Conservation (phyloP, 2,888 invertebrate species). For the Crioceris asparagi region DNA sequence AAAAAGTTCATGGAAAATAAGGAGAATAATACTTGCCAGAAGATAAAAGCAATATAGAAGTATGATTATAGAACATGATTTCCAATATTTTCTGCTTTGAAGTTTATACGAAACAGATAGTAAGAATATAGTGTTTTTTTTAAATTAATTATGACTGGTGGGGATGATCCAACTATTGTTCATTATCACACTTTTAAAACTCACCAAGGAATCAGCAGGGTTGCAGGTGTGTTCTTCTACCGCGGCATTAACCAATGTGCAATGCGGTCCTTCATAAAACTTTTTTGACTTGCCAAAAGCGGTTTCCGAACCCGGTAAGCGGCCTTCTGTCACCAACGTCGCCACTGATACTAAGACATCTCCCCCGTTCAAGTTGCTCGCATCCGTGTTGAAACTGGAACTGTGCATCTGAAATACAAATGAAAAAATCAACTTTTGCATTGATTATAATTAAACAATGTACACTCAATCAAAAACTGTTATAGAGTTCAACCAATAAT, state of each 20-base stretch:
- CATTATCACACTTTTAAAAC: too few species aligned
- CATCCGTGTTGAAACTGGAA: slow-evolving; percentile 29
- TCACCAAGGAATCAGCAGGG: slow-evolving; percentile 43
- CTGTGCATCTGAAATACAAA: slow-evolving; percentile 36
- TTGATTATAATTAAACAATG: not conserved
- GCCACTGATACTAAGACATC: slow-evolving; percentile 36
- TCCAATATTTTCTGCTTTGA: too few species aligned
- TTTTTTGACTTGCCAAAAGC: slow-evolving; percentile 41
- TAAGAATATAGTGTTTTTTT: too few species aligned
- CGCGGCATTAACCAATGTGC: slow-evolving; percentile 37
- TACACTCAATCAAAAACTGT: not conserved
- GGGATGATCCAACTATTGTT: too few species aligned
- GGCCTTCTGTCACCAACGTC: slow-evolving; percentile 37
- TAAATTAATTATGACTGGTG: too few species aligned
- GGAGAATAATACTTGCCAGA: too few species aligned
- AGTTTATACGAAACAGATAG: too few species aligned
- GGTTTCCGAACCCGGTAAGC: slow-evolving; percentile 28
- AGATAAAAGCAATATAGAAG: too few species aligned
- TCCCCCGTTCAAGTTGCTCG: slow-evolving; percentile 29
- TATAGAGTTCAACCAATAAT: too few species aligned
- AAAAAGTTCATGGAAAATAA: too few species aligned
- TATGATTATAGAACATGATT: too few species aligned
- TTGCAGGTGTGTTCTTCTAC: slow-evolving; percentile 42
- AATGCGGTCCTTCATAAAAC: slow-evolving; percentile 61
- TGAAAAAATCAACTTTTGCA: not conserved